Evolutionary conservation across 2,888 invertebrate genomes (phyloP), one percentile per base, ranked within the genome.

Genomic region (Acrobasis suavella): DNA sequence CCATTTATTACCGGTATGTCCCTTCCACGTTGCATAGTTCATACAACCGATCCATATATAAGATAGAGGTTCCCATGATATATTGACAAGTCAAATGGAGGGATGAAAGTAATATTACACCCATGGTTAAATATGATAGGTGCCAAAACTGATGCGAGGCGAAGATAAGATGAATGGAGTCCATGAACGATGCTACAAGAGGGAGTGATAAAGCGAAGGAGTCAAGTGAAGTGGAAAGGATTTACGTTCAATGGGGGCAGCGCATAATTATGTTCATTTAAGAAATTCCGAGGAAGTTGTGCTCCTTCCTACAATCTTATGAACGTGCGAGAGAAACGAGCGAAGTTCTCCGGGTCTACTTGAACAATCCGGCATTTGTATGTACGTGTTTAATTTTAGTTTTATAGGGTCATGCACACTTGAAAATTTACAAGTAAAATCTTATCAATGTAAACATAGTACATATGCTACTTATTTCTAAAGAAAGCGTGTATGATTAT

Each of bases 101-200:
- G 42, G 17, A 56, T 42, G 56, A 56, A 56, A 56, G 56, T 16
- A 56, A 56, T 56, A 56, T 56, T 14, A 56, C 42, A 46, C 42
- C 10, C 14, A 7, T 15, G 42, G 56, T 56, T 56, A 56, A 42
- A 56, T 56, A 56, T 46, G 55, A 39, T 56, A 14, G 16, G 55
- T 55, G 55, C 37, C 55, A 10, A 55, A 55, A 55, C 39, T 22
- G 42, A 42, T 46, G 52, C 17, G 12, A 46, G 17, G 12, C 56
- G 39, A 46, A 39, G 39, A 56, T 42, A 42, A 42, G 56, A 56
- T 46, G 17, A 42, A 56, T 56, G 56, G 55, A 55, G 10, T 16
- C 15, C 16, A 56, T 37, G 39, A 42, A 46, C 14, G 46, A 46
- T 46, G 46, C 5, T 8, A 32, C 32, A 6, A 32, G 32, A 32